Evolutionary conservation across 2,888 invertebrate species (phyloP).

Genomic region (Hyposoter dolosus): DNA sequence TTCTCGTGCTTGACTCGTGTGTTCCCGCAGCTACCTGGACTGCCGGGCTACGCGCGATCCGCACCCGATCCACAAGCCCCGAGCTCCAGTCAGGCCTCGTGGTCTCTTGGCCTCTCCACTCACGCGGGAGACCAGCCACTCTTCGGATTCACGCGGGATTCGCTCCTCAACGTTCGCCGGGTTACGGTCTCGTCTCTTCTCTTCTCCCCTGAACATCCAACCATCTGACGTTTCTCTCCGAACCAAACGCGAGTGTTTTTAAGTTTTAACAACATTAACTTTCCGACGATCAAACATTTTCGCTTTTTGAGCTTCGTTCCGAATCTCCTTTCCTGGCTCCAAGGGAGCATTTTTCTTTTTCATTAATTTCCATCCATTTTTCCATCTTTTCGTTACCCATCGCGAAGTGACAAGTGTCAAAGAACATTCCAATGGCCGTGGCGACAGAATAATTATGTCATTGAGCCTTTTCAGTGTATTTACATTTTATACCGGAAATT

Average conservation of each 20-base stretch:
- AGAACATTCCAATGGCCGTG: conserved; percentile 12
- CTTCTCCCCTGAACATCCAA: conserved; percentile 18
- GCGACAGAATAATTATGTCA: conserved; percentile 19
- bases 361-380: not conserved
- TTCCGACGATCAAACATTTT: not conserved
- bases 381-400: not conserved
- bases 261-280: not conserved
- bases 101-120: conserved; percentile 73
- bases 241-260: not conserved
- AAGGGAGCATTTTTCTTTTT: not conserved
- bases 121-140: conserved; percentile 68
- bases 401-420: conserved; percentile 36
- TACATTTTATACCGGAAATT: not conserved
- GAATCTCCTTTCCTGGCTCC: not conserved
- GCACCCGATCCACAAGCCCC: conserved; percentile 73
- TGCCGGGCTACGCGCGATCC: conserved; percentile 76
- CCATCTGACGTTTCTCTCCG: not conserved
- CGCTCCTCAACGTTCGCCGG: conserved; percentile 67
- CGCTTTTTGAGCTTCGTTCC: not conserved
- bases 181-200: conserved; percentile 50
- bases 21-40: conserved; percentile 71
- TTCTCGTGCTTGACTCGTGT: conserved; percentile 34
- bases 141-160: conserved; percentile 64
- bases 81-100: conserved; percentile 75
- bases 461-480: not conserved